phyloP scores from a whole-genome alignment of 2,113 vertebrate genomes.

The Phyllostomus discolor region DNA sequence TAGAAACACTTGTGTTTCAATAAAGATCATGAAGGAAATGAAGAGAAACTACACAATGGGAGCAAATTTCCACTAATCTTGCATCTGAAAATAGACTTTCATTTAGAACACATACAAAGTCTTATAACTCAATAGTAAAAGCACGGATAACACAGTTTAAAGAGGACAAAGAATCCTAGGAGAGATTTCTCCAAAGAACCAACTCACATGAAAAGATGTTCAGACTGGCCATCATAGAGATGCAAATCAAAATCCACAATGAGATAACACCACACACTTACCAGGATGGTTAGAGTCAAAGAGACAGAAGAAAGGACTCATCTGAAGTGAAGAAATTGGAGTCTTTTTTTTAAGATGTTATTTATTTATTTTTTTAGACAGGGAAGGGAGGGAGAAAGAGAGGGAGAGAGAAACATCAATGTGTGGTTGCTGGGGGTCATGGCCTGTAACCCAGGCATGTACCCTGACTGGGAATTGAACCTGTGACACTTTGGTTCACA shows the following conservation, averaged over 20 bases:
- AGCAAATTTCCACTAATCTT: not conserved
- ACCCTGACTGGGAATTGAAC: too few species aligned
- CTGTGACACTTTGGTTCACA: too few species aligned
- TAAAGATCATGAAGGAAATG: not conserved
- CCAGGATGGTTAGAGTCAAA: not conserved
- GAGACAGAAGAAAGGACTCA: not conserved
- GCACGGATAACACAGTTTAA: not conserved
- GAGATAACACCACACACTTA: not conserved
- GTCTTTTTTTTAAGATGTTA: too few species aligned
- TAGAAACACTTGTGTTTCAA: not conserved
- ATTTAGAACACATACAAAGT: not conserved
- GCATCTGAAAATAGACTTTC: not conserved
- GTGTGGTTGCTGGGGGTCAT: too few species aligned
- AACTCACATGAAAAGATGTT: not conserved
- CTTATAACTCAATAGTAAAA: not conserved
- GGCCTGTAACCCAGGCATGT: too few species aligned
- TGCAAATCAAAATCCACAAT: not conserved
- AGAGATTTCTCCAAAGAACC: not conserved
- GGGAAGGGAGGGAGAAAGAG: too few species aligned
- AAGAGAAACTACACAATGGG: not conserved
- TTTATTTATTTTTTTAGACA: too few species aligned
- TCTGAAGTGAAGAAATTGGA: not conserved
- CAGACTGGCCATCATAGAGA: not conserved
- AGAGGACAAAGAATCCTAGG: not conserved
- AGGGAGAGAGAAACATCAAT: too few species aligned